phyloP scores from a whole-genome alignment of 2,797 vertebrate genomes.

The Siniperca scherzeri region DNA sequence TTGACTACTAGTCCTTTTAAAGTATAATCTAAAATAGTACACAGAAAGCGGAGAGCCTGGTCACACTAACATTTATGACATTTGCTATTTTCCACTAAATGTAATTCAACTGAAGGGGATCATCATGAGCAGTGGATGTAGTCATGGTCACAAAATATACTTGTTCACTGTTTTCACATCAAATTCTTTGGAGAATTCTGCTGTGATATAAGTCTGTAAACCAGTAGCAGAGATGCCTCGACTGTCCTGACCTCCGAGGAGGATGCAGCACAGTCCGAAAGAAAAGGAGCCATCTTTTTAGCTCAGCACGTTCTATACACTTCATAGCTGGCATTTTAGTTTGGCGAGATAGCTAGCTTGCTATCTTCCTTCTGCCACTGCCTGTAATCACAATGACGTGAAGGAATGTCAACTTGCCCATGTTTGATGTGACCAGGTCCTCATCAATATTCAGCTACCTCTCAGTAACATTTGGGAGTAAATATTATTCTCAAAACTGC shows the following conservation, averaged over 20 bases:
- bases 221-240: not conserved
- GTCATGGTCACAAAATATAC: not conserved
- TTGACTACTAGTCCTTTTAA: not conserved
- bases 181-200: not conserved
- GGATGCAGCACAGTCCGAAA: not conserved
- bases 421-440: constrained; percentile 8
- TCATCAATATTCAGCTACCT: not conserved
- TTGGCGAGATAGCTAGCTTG: not conserved
- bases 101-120: not conserved
- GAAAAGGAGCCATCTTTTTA: not conserved
- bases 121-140: not conserved
- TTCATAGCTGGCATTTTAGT: not conserved
- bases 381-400: not conserved
- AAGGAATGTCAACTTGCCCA: not conserved
- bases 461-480: not conserved
- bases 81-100: not conserved
- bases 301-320: not conserved
- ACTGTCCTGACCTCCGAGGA: not conserved
- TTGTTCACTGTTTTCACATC: not conserved
- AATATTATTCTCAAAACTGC: not conserved
- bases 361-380: not conserved
- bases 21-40: not conserved
- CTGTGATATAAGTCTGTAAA: not conserved
- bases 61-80: not conserved
- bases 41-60: constrained; percentile 8